Conservation (phyloP, 2,113 vertebrate genomes). For the Xenotilapia longispinis region DNA sequence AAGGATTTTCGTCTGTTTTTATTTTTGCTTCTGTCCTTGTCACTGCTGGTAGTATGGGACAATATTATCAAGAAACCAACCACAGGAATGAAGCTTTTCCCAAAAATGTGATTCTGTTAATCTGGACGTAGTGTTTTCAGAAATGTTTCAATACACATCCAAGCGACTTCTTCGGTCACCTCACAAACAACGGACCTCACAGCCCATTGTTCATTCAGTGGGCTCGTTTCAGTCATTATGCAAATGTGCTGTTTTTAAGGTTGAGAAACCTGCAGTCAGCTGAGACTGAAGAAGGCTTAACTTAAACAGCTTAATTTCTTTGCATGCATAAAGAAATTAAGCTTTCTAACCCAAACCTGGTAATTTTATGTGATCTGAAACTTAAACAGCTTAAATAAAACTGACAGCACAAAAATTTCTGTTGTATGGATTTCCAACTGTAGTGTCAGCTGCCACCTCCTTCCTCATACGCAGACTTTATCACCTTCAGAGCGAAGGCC, state of each 20-base stretch:
- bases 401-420: fast-evolving
- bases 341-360: neutral
- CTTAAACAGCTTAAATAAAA: fast-evolving
- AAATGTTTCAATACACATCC: neutral
- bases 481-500: fast-evolving
- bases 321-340: neutral
- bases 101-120: neutral
- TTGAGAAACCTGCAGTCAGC: neutral
- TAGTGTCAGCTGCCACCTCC: neutral
- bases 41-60: neutral
- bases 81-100: neutral
- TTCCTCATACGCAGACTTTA: neutral
- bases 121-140: neutral
- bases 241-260: neutral
- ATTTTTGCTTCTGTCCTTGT: neutral
- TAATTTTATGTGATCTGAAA: neutral
- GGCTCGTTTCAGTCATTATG: neutral
- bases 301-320: neutral
- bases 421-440: fast-evolving
- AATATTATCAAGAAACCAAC: fast-evolving
- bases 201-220: neutral
- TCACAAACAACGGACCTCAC: neutral
- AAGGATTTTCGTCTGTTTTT: neutral
- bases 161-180: fast-evolving
- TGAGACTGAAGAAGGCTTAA: neutral